phyloP scores from a whole-genome alignment of 2,888 invertebrate genomes.

The Petrolisthes manimaculis region DNA sequence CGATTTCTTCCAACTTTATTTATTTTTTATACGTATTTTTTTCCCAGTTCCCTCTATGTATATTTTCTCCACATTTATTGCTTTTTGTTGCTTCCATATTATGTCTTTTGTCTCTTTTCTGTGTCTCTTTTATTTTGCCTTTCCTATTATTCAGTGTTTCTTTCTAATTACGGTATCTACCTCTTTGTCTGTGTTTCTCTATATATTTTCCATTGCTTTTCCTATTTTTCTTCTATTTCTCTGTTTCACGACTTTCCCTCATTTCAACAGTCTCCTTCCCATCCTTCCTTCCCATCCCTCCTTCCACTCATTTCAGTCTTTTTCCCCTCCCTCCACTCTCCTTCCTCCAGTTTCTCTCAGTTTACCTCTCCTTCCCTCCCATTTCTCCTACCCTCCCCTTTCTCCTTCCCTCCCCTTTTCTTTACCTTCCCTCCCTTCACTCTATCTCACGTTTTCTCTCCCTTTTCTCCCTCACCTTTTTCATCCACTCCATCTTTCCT shows the following conservation, averaged over 20 bases:
- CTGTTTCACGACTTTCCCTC: too few relatives aligned
- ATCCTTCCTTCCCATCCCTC: background rate
- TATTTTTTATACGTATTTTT: background rate
- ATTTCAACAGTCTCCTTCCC: background rate
- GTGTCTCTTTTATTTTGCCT: too few relatives aligned
- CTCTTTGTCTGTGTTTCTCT: background rate
- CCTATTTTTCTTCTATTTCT: background rate
- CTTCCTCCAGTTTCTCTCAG: background rate
- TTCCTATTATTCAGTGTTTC: background rate
- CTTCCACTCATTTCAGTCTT: background rate
- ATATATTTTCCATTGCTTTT: too few relatives aligned
- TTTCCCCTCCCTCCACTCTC: background rate
- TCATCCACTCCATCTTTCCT: too few relatives aligned
- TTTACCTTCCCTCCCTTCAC: background rate
- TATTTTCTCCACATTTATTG: background rate
- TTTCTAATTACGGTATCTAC: background rate
- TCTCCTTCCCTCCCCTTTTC: background rate
- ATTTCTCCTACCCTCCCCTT: background rate
- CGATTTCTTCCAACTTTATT: background rate
- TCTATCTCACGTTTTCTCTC: too few relatives aligned
- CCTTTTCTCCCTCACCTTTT: too few relatives aligned
- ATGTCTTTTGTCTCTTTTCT: too few relatives aligned
- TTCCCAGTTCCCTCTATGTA: background rate
- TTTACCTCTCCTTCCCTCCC: background rate
- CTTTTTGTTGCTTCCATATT: background rate